Evolutionary conservation across 2,797 vertebrate species (phyloP).

Genomic region (Mustela erminea): DNA sequence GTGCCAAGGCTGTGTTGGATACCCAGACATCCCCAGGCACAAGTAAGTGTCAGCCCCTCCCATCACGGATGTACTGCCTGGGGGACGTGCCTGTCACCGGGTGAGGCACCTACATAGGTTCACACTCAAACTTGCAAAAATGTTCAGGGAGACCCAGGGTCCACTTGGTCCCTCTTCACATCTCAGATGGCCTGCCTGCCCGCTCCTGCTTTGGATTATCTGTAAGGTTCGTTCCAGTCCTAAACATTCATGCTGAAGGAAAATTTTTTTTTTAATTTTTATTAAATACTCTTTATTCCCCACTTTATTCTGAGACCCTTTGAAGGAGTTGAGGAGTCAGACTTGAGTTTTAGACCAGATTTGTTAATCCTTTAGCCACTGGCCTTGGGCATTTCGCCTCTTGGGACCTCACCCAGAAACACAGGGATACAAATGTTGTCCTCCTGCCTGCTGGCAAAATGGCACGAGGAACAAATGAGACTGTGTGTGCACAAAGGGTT

Average conservation of each 20-base stretch:
- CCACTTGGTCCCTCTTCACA: not conserved
- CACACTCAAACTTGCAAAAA: not conserved
- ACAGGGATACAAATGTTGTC: not conserved
- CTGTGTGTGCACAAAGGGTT: not conserved
- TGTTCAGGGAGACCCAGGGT: not conserved
- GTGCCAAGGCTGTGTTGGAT: not conserved
- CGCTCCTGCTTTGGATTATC: not conserved
- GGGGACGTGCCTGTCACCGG: too few species aligned
- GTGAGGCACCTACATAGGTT: not conserved
- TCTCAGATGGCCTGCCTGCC: not conserved
- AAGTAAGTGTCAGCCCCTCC: not conserved
- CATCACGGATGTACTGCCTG: accelerated
- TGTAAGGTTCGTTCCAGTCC: not conserved
- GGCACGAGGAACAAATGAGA: not conserved
- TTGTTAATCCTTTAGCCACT: not conserved
- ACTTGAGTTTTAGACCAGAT: not conserved
- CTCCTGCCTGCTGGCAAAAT: not conserved
- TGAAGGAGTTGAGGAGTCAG: not conserved
- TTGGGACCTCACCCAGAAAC: constrained; percentile 29
- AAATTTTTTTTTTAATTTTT: not conserved
- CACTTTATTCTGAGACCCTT: not conserved
- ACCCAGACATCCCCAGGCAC: not conserved
- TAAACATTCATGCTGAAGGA: not conserved
- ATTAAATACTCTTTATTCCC: not conserved
- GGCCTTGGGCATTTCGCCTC: not conserved